Evolutionary conservation across 2,113 vertebrate genomes (phyloP), one percentile per base, ranked within the genome.

Genomic region (Microcebus lehilahytsara): DNA sequence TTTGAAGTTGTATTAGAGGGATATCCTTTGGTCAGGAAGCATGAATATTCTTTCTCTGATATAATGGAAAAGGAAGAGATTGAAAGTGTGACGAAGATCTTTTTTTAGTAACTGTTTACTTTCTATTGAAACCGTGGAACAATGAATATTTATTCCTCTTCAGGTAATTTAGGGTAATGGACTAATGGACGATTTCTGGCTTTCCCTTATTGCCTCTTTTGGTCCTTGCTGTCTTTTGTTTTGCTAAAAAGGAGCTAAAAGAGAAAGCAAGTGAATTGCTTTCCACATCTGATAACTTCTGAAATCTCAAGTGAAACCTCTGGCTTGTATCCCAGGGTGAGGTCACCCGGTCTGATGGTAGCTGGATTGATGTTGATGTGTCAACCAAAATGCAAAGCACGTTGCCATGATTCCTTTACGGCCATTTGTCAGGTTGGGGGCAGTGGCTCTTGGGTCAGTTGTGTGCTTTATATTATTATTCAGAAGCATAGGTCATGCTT

Each of bases 241-340:
- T 95, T 62, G 3, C 5, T 85, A 88, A 81, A 77, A 92, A 88
- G 60, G 51, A 32, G 8, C 34, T 92, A 95, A 97, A 85, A 90
- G 98, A 67, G 90, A 97, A 96, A 97, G 93, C 96, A 85, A 97
- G 88, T 87, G 96, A 98, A 98, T 95, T 89, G 71, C 89, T 97
- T 98, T 98, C 96, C 98, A 98, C 96, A 98, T 97, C 97, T 98
- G 98, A 98, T 98, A 98, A 98, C 96, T 95, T 95, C 93, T 84
- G 83, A 97, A 90, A 96, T 98, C 97, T 98, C 96, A 93, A 97
- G 97, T 97, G 97, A 97, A 98, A 96, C 80, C 93, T 97, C 95
- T 98, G 98, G 97, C 98, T 98, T 8, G 5, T 74, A 7, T 98
- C 97, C 98, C 83, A 6, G 89, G 84, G 64, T 98, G 97, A 98